Evolutionary conservation across 2,797 vertebrate genomes (phyloP).

Genomic region (Phataginus tricuspis): DNA sequence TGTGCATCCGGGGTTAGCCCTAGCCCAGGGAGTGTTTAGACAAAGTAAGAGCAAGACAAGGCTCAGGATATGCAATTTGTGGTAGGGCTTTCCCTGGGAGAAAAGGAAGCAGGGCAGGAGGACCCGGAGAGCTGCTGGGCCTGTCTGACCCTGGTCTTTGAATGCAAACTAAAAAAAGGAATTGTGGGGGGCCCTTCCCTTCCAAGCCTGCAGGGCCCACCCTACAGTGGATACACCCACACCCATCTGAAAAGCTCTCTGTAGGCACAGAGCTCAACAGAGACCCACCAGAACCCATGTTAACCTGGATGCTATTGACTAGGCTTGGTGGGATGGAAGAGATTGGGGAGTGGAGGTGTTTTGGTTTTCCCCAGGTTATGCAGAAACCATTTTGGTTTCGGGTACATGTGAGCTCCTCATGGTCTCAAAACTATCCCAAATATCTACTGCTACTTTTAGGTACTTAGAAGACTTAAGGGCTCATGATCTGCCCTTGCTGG

Average conservation of each 20-base stretch:
- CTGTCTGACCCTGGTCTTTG: slow-evolving; percentile 56
- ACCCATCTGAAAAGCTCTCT: slow-evolving; percentile 12
- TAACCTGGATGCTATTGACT: neutral
- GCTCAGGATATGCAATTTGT: slow-evolving; percentile 72
- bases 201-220: slow-evolving; percentile 10
- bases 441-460: neutral
- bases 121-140: neutral
- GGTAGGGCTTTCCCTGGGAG: slow-evolving; percentile 69
- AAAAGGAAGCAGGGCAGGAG: slow-evolving; percentile 62
- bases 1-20: neutral
- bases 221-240: slow-evolving; percentile 37
- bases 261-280: neutral
- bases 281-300: neutral
- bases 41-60: slow-evolving; percentile 36
- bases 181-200: slow-evolving; percentile 65
- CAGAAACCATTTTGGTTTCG: neutral
- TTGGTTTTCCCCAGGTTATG: neutral
- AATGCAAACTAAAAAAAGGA: slow-evolving; percentile 75
- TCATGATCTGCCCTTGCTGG: neutral
- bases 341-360: neutral
- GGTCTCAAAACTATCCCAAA: neutral
- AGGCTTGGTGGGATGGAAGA: neutral
- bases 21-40: slow-evolving; percentile 13
- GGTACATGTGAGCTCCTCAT: neutral
- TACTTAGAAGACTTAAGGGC: neutral